Conservation (phyloP, 2,113 vertebrate species). For the Lagenorhynchus albirostris region DNA sequence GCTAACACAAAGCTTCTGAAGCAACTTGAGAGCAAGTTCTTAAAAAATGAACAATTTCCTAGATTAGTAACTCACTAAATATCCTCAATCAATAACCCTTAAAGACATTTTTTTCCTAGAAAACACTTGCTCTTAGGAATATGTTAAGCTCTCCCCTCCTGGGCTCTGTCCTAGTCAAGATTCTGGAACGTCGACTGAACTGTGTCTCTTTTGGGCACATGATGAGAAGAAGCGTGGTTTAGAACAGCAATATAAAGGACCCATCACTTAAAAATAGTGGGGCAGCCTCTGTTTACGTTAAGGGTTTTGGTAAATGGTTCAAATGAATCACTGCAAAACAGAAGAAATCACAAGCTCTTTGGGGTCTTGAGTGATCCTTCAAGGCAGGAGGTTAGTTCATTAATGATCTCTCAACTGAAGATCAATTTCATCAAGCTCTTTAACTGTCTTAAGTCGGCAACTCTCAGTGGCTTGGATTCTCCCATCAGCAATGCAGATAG, state of each 20-base stretch:
- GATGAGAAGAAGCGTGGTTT: constrained; percentile 64
- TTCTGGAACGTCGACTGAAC: constrained; percentile 55
- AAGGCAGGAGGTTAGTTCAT: constrained; percentile 81
- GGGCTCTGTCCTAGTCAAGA: constrained; percentile 48
- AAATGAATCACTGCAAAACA: constrained; percentile 66
- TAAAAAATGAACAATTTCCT: constrained; percentile 68
- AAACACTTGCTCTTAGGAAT: constrained; percentile 63
- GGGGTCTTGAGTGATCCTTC: constrained; percentile 75
- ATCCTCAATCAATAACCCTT: constrained; percentile 74
- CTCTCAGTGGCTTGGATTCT: constrained; percentile 74
- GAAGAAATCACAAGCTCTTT: constrained; percentile 69
- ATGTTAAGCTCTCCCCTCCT: constrained; percentile 61
- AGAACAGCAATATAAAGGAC: constrained; percentile 71
- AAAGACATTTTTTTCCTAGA: constrained; percentile 70
- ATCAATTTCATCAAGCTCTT: constrained; percentile 83
- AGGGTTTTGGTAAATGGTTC: constrained; percentile 73
- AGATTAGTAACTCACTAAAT: constrained; percentile 75
- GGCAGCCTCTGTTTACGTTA: constrained; percentile 65
- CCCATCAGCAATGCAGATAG: constrained; percentile 75
- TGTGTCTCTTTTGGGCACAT: constrained; percentile 49
- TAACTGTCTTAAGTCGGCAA: constrained; percentile 81
- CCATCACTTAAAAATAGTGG: constrained; percentile 66
- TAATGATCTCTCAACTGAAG: constrained; percentile 83
- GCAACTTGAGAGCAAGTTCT: constrained; percentile 62
- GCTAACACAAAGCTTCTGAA: constrained; percentile 54